Conservation (phyloP, 2,113 vertebrate genomes). For the Gobius niger region DNA sequence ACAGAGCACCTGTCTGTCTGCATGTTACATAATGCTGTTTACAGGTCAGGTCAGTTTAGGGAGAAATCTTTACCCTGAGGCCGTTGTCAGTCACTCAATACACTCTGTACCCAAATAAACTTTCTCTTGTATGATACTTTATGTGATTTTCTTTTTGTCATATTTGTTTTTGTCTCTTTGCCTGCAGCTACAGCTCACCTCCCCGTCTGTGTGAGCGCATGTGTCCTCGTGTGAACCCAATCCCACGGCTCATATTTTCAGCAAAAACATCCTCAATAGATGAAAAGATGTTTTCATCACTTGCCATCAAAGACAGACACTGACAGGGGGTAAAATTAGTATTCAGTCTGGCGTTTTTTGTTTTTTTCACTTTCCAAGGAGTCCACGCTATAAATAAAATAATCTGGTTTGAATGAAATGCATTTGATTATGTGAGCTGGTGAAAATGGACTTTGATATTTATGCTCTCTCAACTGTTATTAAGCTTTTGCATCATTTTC, state of each 20-base stretch:
- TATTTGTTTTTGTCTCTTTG: background rate
- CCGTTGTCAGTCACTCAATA: slow-evolving; percentile 9
- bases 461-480: background rate
- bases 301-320: background rate
- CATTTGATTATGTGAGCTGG: background rate
- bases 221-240: slow-evolving; percentile 13
- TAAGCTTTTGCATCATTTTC: no score
- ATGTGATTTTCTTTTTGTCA: background rate
- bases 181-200: background rate
- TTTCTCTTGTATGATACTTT: background rate
- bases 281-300: background rate
- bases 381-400: background rate
- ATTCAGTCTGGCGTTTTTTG: background rate
- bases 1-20: background rate
- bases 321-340: background rate
- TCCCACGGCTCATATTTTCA: background rate
- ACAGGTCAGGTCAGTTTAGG: background rate
- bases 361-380: background rate
- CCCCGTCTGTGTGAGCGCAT: background rate
- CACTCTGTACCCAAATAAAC: slow-evolving; percentile 3
- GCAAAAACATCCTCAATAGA: slow-evolving; percentile 6
- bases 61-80: slow-evolving; percentile 3
- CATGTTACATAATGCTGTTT: background rate
- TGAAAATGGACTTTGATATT: background rate
- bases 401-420: background rate